These are phyloP conservation scores for Lydus trimaculatus DNA, from an alignment of 2,888 invertebrate species.

Conservation along the genomic window DNA sequence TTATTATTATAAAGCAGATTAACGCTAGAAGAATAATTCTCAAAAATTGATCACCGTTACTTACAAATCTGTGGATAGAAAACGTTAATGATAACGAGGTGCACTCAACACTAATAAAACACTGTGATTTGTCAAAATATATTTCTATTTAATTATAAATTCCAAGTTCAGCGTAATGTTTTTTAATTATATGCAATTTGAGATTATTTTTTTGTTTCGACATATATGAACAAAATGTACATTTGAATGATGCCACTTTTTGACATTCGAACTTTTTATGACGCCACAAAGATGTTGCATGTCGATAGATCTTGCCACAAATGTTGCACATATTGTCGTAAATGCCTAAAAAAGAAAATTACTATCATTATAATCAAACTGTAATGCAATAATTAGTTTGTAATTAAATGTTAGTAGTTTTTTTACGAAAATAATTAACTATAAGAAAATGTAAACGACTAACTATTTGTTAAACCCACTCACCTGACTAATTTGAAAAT, in stretches of 20 bases:
- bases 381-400: neutral
- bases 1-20: neutral
- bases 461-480: neutral
- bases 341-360: slow-evolving; percentile 4
- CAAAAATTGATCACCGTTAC: neutral
- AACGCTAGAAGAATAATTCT: slow-evolving; percentile 7
- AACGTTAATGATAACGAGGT: neutral
- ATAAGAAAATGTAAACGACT: neutral
- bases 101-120: slow-evolving; percentile 6
- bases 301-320: slow-evolving; percentile 76
- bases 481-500: neutral
- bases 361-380: neutral
- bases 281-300: slow-evolving; percentile 72
- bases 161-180: neutral
- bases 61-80: neutral
- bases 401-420: too few species aligned
- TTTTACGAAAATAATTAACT: too few species aligned
- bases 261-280: slow-evolving; percentile 75
- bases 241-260: slow-evolving; percentile 68
- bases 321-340: slow-evolving; percentile 40
- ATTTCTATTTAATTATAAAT: neutral
- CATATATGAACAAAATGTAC: slow-evolving; percentile 67
- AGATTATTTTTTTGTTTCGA: slow-evolving; percentile 68
- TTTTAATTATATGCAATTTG: slow-evolving; percentile 16
- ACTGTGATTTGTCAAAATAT: neutral